phyloP scores from a whole-genome alignment of 2,888 invertebrate species.

The Chrysodeixis includens region DNA sequence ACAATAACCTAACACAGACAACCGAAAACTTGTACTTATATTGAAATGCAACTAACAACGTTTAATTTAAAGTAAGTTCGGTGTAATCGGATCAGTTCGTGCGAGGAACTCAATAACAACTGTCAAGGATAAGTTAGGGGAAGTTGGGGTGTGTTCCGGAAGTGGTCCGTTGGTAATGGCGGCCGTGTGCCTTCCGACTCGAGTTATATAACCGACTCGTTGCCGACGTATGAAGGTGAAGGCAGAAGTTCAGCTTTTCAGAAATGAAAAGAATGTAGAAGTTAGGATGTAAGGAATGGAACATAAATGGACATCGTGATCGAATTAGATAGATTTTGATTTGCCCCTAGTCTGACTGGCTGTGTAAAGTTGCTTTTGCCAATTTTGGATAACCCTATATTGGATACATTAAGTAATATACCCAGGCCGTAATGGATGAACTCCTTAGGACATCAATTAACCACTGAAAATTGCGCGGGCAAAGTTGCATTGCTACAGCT shows the following conservation, averaged over 20 bases:
- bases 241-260: conserved; percentile 9
- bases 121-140: conserved; percentile 53
- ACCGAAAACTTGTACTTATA: conserved; percentile 22
- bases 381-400: too few species aligned
- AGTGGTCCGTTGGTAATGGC: conserved; percentile 59
- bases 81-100: conserved; percentile 54
- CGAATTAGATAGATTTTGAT: neutral
- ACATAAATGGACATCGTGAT: neutral
- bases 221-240: neutral
- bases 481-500: too few species aligned
- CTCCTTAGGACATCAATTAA: too few species aligned
- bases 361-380: too few species aligned
- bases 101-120: conserved; percentile 56
- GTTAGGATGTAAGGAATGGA: neutral
- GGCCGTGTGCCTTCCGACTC: conserved; percentile 50
- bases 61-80: conserved; percentile 54
- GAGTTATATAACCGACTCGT: conserved; percentile 36
- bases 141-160: conserved; percentile 58
- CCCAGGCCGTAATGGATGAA: too few species aligned
- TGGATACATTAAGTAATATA: too few species aligned
- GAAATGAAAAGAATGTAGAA: neutral
- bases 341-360: too few species aligned
- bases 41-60: conserved; percentile 34
- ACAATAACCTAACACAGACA: neutral
- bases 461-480: too few species aligned